Base-by-base conservation (phyloP, 2,888 invertebrate genomes). In the Chromoteleia sp. region DNA sequence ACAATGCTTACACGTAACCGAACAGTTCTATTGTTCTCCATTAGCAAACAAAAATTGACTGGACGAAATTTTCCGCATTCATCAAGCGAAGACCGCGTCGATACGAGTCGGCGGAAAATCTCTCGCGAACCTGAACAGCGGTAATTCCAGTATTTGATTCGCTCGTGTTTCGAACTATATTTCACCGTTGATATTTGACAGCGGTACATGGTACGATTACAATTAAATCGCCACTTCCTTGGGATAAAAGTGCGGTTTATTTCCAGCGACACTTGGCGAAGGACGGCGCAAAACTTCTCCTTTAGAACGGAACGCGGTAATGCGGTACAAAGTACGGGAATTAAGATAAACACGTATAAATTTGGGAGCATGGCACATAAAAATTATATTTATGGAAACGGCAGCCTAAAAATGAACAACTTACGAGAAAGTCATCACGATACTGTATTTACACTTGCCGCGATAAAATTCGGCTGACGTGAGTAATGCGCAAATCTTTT, bases 331-430 rank as follows among this genome's bases (percentile, higher is more conserved):
- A 75, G 14, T 65, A 50, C 30, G 7, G n/a, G 36, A 75, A 75
- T 65, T 58, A 63, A 63, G 63, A 63, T 54, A 59, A 74, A 59
- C 45, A 54, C 21, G 52, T 33, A 21, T 17, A 52, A 73, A 41
- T 61, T 52, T 14, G 12, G 58, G 0, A 10, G 5, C 8, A n/a
- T 12, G 19, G 12, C 7, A 25, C 15, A 56, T 33, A 70, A 68
- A 68, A 56, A 58, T 33, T 33, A 58, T 58, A 43, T 58, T 58
- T 59, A 59, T 71, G 43, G 54, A 43, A 67, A 65, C 7, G 41
- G 48, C 29, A 14, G 39, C 30, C 7, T 15, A 52, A 41, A 52
- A 52, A 52, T 63, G 50, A 67, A 41, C 25, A 52, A 41, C 25
- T 12, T 17, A 15, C 14, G 25, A 41, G 29, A 52, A 52, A 52